Conservation (phyloP, 2,888 invertebrate species). For the Trichopoda pennipes region DNA sequence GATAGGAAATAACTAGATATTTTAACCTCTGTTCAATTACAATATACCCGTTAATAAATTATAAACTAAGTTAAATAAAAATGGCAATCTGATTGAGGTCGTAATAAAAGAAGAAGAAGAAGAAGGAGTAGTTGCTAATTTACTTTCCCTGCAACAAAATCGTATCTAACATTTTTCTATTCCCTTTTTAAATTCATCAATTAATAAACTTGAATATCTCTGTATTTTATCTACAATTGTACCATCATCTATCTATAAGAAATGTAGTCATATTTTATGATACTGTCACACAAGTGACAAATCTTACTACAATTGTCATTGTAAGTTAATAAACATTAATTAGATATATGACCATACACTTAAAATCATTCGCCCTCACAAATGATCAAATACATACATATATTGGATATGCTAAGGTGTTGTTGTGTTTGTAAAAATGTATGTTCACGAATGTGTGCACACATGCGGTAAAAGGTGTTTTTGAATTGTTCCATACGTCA, state of each 20-base stretch:
- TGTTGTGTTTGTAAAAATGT: too few relatives aligned
- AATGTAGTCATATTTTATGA: conserved; percentile 41
- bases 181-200: conserved; percentile 9
- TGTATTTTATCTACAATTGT: background rate
- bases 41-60: conserved; percentile 20
- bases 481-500: conserved; percentile 1
- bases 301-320: conserved; percentile 52
- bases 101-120: background rate
- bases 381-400: background rate
- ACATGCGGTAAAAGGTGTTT: background rate
- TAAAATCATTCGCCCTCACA: background rate
- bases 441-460: too few relatives aligned
- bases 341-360: conserved; percentile 21
- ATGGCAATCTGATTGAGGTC: conserved; percentile 3
- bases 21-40: background rate
- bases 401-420: background rate
- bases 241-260: background rate
- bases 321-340: conserved; percentile 58
- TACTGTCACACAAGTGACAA: conserved; percentile 52
- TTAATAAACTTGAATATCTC: conserved; percentile 8
- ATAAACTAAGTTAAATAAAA: conserved; percentile 38
- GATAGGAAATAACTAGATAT: background rate
- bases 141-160: conserved; percentile 15
- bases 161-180: background rate
- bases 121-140: conserved; percentile 14